phyloP scores from a whole-genome alignment of 2,797 vertebrate genomes.

The Gastrophryne carolinensis region DNA sequence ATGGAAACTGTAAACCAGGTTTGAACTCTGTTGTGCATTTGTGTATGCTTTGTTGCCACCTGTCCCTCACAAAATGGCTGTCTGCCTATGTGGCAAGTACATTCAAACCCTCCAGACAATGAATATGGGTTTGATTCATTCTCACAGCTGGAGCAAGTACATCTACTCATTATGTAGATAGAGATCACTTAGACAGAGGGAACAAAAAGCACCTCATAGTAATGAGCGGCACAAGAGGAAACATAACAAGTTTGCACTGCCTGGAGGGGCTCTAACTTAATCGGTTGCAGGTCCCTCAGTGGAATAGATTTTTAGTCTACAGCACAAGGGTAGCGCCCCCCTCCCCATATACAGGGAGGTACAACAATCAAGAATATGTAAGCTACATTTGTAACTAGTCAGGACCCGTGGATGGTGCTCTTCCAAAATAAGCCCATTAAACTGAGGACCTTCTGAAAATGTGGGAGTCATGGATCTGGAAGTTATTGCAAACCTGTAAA shows the following conservation, averaged over 20 bases:
- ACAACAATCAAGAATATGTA: no score
- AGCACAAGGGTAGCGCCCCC: neutral
- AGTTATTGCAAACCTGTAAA: no score
- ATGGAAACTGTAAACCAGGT: no score
- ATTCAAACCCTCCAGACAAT: neutral
- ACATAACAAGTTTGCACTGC: neutral
- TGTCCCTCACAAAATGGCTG: neutral
- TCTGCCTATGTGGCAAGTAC: neutral
- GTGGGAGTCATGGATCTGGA: no score
- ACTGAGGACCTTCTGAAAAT: no score
- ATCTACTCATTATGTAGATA: neutral
- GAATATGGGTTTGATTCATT: neutral
- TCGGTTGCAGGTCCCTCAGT: neutral
- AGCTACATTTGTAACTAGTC: no score
- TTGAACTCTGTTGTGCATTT: no score
- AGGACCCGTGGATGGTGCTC: no score
- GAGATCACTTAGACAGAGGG: neutral
- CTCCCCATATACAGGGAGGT: no score
- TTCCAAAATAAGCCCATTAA: no score
- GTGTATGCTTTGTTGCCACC: no score
- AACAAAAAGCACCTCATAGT: neutral
- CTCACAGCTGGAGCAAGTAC: neutral
- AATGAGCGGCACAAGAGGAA: conserved; percentile 2
- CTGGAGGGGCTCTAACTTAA: neutral
- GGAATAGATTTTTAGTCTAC: neutral